Conservation (phyloP, 2,888 invertebrate species). For the Globia sparganii region DNA sequence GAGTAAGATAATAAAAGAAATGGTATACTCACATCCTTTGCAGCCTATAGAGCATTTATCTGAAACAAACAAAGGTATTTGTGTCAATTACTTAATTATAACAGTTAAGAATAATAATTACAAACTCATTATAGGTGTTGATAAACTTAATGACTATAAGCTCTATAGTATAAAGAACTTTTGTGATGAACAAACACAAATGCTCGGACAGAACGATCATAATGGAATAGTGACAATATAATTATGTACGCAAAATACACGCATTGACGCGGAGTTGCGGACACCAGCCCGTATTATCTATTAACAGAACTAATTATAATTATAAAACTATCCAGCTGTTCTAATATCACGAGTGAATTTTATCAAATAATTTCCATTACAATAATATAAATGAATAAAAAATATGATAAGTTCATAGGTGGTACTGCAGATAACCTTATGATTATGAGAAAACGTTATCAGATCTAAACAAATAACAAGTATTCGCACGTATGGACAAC, state of each 20-base stretch:
- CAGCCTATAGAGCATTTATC: conserved; percentile 85
- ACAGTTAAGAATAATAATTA: conserved; percentile 44
- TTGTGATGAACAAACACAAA: not conserved
- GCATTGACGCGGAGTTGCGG: no score
- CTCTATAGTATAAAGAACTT: conserved; percentile 10
- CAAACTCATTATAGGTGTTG: conserved; percentile 40
- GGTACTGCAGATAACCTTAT: conserved; percentile 37
- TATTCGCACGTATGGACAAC: not conserved
- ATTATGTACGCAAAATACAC: no score
- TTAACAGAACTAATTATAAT: not conserved
- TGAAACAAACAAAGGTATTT: conserved; percentile 82
- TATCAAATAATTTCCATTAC: conserved; percentile 23
- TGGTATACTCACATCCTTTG: conserved; percentile 84
- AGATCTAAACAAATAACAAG: conserved; percentile 35
- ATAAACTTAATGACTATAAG: conserved; percentile 28
- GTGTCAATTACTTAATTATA: conserved; percentile 60
- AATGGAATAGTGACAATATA: not conserved
- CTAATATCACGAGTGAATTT: not conserved
- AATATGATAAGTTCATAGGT: conserved; percentile 19
- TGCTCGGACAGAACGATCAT: not conserved
- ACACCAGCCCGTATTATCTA: no score
- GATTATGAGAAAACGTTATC: conserved; percentile 7
- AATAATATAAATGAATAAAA: conserved; percentile 2
- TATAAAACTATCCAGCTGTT: conserved; percentile 1
- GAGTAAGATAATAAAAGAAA: conserved; percentile 20